These are phyloP conservation scores for Heterodera carotae DNA, from an alignment of 1,140 invertebrate species.

Conservation along the genomic window DNA sequence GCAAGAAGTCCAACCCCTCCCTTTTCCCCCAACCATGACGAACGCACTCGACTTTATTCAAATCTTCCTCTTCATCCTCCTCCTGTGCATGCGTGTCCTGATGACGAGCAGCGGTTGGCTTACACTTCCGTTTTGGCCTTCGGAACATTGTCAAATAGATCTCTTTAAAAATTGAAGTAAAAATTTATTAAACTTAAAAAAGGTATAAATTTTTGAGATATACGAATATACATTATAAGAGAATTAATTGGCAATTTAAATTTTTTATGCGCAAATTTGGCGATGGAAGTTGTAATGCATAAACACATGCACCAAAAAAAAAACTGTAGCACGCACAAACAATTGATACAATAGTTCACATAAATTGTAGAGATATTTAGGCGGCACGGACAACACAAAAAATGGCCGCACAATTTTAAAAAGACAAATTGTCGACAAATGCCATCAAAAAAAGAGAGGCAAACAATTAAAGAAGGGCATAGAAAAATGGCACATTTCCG, in stretches of 20 bases:
- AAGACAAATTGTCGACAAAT: not conserved
- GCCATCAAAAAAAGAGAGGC: not conserved
- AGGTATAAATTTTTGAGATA: too few relatives aligned
- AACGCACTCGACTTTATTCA: slow-evolving; percentile 3
- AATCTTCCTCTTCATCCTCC: not conserved
- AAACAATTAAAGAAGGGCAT: not conserved
- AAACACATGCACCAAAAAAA: not conserved
- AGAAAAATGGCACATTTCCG: not conserved
- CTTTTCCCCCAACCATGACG: too few relatives aligned
- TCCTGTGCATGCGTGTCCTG: not conserved
- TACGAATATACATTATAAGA: too few relatives aligned
- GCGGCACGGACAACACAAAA: too few relatives aligned
- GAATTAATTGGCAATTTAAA: too few relatives aligned
- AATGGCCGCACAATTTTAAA: not conserved
- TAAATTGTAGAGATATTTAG: too few relatives aligned
- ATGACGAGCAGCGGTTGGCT: not conserved
- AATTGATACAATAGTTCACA: too few relatives aligned
- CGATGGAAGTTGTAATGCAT: too few relatives aligned
- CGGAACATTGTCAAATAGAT: slow-evolving; percentile 14
- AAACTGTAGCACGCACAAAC: not conserved
- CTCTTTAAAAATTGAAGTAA: too few relatives aligned
- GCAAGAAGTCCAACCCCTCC: too few relatives aligned
- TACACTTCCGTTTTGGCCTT: slow-evolving; percentile 10
- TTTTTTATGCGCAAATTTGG: too few relatives aligned
- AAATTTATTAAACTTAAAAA: too few relatives aligned